Evolutionary conservation across 1,140 invertebrate species (phyloP), one percentile per base, ranked within the genome.

Genomic region (Bombus difficillimus): DNA sequence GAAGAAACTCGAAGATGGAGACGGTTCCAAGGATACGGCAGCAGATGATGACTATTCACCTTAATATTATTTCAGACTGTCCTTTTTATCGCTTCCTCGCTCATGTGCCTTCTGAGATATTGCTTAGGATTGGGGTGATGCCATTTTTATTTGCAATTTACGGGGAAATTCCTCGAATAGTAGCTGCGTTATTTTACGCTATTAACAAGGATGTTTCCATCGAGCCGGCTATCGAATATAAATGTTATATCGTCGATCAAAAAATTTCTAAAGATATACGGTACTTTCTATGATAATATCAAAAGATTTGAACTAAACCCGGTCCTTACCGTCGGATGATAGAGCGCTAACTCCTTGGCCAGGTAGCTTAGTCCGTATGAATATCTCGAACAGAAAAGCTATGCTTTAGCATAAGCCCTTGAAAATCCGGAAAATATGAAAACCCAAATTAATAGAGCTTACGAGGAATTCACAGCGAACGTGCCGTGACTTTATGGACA

Each of bases 391-490:
- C 4, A 8, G 28, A 2, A 66, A 66, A 82, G 37, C 22, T 47
- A 82, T 13, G 81, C 32, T 75, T 66, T 64, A 82, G 13, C 72
- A 18, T 66, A 83, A 76, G n/a, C 53, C n/a, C 1, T 41, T 3
- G n/a, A 4, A 75, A 37, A 75, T 82, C 57, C 41, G 25, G n/a
- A 39, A 82, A 75, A 75, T 82, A 82, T 75, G 81, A 53, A 74
- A 75, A 62, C 18, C 59, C 6, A 82, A 75, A 82, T 82, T 82
- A 82, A 64, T 75, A 34, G 41, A 64, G 81, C 80, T 82, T 75
- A 47, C n/a, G 25, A 37, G 39, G 34, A 74, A 53, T 81, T 74
- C 39, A 32, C 80, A 28, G 39, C 1, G 18, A 34, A 41, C 53
- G 22, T 39, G 53, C 18, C 22, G 18, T 3, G 41, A 79, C 62